A percentile compares a stretch with the other conserved stretches of the same genome.
These are phyloP conservation scores for Orthonychiurus folsomi DNA, from an alignment of 2,888 invertebrate species.

Conservation along the genomic window DNA sequence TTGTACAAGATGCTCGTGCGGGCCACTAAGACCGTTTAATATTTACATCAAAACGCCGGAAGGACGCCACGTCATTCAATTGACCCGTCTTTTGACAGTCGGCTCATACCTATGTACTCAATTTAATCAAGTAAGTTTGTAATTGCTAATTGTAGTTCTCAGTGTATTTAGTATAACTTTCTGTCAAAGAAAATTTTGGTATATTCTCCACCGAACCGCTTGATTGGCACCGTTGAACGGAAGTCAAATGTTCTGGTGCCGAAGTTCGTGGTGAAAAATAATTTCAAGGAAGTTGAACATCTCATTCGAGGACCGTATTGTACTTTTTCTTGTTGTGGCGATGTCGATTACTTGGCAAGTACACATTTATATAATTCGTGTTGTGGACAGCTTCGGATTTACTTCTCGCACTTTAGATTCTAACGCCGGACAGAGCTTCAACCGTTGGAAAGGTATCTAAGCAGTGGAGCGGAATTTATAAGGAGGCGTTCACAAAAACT, in stretches of 20 bases:
- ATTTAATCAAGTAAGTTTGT: no score
- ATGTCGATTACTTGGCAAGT: slow-evolving; percentile 4
- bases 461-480: slow-evolving; percentile 8
- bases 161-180: no score
- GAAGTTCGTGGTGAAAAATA: neutral
- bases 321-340: slow-evolving; percentile 3
- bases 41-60: slow-evolving; percentile 46
- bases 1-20: slow-evolving; percentile 46
- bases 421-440: neutral
- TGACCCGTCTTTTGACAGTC: slow-evolving; percentile 46
- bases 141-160: no score
- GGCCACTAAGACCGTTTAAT: slow-evolving; percentile 46
- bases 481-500: slow-evolving; percentile 9
- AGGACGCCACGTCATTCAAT: slow-evolving; percentile 46
- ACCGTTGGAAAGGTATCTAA: slow-evolving; percentile 6
- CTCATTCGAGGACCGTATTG: neutral
- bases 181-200: neutral
- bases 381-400: no score
- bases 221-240: slow-evolving; percentile 2
- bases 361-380: no score
- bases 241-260: neutral
- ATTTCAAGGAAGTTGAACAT: neutral
- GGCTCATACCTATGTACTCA: no score
- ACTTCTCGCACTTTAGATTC: no score
- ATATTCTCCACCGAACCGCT: slow-evolving; percentile 1